Conservation (phyloP, 2,797 vertebrate species). For the Babyrousa celebensis region DNA sequence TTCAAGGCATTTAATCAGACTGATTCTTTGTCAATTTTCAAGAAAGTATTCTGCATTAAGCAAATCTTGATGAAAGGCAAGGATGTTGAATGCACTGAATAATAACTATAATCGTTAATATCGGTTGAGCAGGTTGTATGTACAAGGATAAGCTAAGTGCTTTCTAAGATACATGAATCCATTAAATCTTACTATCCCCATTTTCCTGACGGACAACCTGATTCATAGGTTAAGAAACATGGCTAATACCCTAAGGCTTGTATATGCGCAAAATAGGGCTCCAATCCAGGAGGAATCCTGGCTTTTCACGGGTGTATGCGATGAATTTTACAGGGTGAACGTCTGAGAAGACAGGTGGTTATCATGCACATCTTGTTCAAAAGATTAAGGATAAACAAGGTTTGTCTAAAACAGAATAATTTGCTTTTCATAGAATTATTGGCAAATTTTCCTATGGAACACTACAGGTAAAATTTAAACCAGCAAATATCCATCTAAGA, state of each 20-base stretch:
- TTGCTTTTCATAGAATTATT: constrained; percentile 31
- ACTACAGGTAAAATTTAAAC: constrained; percentile 33
- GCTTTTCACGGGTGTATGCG: not conserved
- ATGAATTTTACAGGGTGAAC: not conserved
- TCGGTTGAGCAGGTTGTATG: not conserved
- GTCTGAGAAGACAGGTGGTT: not conserved
- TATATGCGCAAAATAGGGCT: not conserved
- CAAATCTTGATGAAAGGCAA: constrained; percentile 16
- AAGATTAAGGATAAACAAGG: not conserved
- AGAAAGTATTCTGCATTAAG: constrained; percentile 24
- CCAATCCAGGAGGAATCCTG: not conserved
- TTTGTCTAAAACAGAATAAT: constrained; percentile 31
- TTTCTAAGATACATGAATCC: not conserved
- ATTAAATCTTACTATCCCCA: not conserved
- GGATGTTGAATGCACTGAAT: not conserved
- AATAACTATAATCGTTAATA: not conserved
- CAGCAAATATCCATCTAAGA: constrained; percentile 33
- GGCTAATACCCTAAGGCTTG: constrained; percentile 12
- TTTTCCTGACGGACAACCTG: not conserved
- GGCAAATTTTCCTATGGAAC: not conserved
- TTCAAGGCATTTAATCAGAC: not conserved
- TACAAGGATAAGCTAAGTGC: not conserved
- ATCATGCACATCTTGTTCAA: not conserved
- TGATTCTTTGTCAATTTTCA: not conserved
- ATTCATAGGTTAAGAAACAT: constrained; percentile 21